Evolutionary conservation across 2,113 vertebrate genomes (phyloP).

Genomic region (Syngnathoides biaculeatus): DNA sequence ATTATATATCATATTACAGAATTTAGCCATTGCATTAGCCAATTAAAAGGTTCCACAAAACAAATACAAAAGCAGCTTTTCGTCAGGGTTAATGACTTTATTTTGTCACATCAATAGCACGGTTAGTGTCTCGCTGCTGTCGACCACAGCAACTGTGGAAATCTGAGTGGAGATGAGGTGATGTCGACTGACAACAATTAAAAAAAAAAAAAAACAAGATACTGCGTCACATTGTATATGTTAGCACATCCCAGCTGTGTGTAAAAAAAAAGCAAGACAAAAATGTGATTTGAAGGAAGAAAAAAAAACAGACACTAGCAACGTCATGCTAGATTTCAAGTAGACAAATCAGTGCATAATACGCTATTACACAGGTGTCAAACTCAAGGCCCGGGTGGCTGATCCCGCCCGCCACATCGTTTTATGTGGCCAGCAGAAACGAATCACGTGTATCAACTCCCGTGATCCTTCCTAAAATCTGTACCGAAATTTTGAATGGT

Average conservation of each 20-base stretch:
- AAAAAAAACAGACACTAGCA: not conserved
- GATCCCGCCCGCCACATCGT: too few species aligned
- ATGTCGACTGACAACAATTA: not conserved
- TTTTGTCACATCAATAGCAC: constrained; percentile 60
- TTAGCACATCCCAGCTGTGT: constrained; percentile 25
- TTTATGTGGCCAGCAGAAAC: too few species aligned
- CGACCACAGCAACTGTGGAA: constrained; percentile 31
- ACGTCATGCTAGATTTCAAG: not conserved
- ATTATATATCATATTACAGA: too few species aligned
- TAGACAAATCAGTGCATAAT: constrained; percentile 11
- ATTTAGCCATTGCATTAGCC: not conserved
- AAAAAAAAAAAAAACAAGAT: constrained; percentile 17
- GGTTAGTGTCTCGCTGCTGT: constrained; percentile 36
- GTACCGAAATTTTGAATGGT: too few species aligned
- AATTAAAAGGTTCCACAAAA: not conserved
- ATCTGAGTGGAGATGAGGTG: constrained; percentile 35
- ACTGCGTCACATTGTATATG: constrained; percentile 13
- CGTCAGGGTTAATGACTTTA: constrained; percentile 52
- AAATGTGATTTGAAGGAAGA: not conserved
- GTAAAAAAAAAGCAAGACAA: constrained; percentile 18
- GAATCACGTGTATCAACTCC: too few species aligned
- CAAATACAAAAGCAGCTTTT: constrained; percentile 3
- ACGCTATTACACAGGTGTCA: too few species aligned
- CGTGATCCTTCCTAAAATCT: too few species aligned
- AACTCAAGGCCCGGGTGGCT: too few species aligned